Conservation (phyloP, 2,888 invertebrate species). For the Synergus itoensis region DNA sequence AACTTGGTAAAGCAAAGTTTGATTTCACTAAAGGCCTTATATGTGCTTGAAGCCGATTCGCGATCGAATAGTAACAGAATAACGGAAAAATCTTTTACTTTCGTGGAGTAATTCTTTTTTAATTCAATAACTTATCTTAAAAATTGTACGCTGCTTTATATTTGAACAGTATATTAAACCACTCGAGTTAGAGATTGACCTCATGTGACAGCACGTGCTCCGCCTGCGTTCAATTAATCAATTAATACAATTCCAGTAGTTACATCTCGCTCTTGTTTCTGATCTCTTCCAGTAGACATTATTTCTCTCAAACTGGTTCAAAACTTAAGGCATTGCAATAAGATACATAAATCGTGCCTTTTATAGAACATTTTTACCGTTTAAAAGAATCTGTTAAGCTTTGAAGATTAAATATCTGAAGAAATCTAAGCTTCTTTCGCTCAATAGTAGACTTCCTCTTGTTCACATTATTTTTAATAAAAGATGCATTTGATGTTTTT, state of each 20-base stretch:
- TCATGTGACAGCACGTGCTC: constrained; percentile 63
- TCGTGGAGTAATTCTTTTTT: background rate
- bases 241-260: constrained; percentile 69
- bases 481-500: background rate
- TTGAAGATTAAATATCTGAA: background rate
- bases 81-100: background rate
- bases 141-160: background rate
- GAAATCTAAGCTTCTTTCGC: background rate
- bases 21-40: constrained; percentile 29
- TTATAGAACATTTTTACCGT: background rate
- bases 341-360: background rate
- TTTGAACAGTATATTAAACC: constrained; percentile 13
- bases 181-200: constrained; percentile 59
- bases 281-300: background rate
- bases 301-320: background rate
- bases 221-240: constrained; percentile 67
- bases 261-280: constrained; percentile 48
- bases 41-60: constrained; percentile 15
- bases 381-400: background rate
- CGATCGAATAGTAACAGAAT: background rate
- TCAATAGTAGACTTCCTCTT: too few relatives aligned
- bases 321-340: background rate
- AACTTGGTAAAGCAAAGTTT: constrained; percentile 19
- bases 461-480: background rate
- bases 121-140: background rate